phyloP scores from a whole-genome alignment of 2,797 vertebrate genomes.

The Urosaurus nigricauda region DNA sequence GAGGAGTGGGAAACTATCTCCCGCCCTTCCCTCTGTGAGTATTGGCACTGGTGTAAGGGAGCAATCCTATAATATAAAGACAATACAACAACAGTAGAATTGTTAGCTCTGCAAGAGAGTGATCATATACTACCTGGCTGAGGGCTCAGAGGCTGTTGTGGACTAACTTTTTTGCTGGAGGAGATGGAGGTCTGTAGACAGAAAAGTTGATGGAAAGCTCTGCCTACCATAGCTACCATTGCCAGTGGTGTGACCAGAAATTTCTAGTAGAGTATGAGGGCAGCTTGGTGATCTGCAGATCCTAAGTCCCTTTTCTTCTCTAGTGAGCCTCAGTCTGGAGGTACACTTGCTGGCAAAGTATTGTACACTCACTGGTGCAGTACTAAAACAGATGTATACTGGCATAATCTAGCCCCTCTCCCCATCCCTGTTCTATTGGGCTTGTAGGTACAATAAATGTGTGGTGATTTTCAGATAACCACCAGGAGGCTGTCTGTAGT shows the following conservation, averaged over 20 bases:
- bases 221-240: background rate
- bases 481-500: background rate
- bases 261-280: background rate
- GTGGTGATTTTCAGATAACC: background rate
- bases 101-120: background rate
- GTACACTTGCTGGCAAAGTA: background rate
- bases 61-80: no score
- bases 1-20: background rate
- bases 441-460: background rate
- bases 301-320: background rate
- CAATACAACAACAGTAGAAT: background rate
- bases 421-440: background rate
- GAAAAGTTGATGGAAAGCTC: background rate
- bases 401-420: no score
- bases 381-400: no score
- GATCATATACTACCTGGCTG: background rate
- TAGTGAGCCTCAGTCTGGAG: background rate
- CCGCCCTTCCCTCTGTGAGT: no score
- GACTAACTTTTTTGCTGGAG: background rate
- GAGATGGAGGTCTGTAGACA: background rate
- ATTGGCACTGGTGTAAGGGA: no score
- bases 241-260: background rate
- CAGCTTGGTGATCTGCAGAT: background rate
- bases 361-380: no score
- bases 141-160: background rate